Conservation (phyloP, 2,797 vertebrate species). For the Girardinus metallicus region DNA sequence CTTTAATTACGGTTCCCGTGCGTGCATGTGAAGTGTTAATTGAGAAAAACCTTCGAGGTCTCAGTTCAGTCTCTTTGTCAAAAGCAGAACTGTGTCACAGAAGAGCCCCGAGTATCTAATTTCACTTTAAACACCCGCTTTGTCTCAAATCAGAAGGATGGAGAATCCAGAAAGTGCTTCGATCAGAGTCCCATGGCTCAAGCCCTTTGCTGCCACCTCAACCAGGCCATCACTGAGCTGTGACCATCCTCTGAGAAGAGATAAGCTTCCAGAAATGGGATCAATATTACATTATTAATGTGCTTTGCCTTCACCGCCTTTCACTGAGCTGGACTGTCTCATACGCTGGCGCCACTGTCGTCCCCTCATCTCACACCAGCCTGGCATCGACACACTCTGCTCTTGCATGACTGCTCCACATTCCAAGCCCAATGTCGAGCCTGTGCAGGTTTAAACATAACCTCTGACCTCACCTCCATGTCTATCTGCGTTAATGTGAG, state of each 20-base stretch:
- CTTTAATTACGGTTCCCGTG: constrained; percentile 69
- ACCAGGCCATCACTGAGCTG: constrained; percentile 10
- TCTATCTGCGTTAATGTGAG: constrained; percentile 10
- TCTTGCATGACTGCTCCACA: constrained; percentile 64
- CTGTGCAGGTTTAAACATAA: constrained; percentile 47
- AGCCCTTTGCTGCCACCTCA: background rate
- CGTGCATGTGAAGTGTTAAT: constrained; percentile 58
- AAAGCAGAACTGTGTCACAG: constrained; percentile 72
- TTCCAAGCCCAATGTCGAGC: constrained; percentile 53
- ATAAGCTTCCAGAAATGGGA: constrained; percentile 16
- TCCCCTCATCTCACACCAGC: constrained; percentile 53
- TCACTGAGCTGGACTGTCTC: constrained; percentile 42
- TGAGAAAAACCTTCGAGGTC: constrained; percentile 59
- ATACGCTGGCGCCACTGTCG: constrained; percentile 67
- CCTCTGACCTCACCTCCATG: constrained; percentile 23
- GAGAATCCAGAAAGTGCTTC: constrained; percentile 16
- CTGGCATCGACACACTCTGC: constrained; percentile 50
- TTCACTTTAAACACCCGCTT: constrained; percentile 22
- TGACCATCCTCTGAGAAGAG: constrained; percentile 29
- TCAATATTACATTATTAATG: constrained; percentile 43
- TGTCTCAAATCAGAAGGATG: constrained; percentile 24
- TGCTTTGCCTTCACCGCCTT: constrained; percentile 19
- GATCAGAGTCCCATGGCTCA: constrained; percentile 13
- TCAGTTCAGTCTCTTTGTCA: constrained; percentile 51
- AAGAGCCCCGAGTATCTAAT: constrained; percentile 54